Conservation (phyloP, 2,797 vertebrate species). For the Urocyon cinereoargenteus region DNA sequence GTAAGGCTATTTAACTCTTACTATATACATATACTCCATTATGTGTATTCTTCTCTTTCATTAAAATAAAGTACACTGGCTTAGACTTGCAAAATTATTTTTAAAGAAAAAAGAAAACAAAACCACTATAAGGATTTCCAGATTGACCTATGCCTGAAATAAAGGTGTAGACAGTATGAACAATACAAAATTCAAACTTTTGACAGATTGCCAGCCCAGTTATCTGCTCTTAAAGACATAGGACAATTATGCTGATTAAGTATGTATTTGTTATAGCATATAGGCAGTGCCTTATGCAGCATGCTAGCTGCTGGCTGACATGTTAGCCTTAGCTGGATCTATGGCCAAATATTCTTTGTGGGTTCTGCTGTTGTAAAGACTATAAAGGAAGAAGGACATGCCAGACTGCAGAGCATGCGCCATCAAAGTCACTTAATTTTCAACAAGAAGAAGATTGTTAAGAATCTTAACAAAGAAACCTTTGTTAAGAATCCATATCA, state of each 20-base stretch:
- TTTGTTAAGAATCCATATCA: not conserved
- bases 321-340: not conserved
- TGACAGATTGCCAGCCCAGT: not conserved
- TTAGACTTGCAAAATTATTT: constrained; percentile 12
- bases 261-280: not conserved
- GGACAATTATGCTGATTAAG: not conserved
- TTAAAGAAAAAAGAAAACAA: not conserved
- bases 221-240: not conserved
- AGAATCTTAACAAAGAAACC: not conserved
- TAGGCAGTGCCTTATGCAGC: not conserved
- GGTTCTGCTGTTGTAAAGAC: not conserved
- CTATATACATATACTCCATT: not conserved
- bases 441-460: not conserved
- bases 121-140: not conserved
- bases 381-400: not conserved
- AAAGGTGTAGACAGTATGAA: not conserved
- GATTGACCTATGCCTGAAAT: not conserved
- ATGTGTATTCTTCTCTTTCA: not conserved
- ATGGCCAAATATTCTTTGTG: not conserved
- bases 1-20: not conserved
- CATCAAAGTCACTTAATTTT: constrained; percentile 23
- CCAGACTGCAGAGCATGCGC: not conserved
- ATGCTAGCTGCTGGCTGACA: not conserved
- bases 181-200: not conserved
- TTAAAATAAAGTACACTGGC: not conserved